These are phyloP conservation scores for Litoditis marina DNA, from an alignment of 2,888 invertebrate genomes.

Conservation along the genomic window DNA sequence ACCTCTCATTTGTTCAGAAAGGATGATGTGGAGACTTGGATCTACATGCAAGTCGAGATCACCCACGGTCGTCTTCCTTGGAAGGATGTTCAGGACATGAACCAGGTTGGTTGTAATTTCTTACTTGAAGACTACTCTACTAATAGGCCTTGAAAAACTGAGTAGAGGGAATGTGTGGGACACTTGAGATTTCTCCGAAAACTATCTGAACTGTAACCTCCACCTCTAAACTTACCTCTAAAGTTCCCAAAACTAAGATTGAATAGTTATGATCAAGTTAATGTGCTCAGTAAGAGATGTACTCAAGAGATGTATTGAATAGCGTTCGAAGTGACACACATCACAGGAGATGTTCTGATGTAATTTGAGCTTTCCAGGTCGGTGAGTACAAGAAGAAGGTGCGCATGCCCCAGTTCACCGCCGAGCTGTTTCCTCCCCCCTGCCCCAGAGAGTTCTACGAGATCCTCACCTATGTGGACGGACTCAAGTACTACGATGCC, in stretches of 20 bases:
- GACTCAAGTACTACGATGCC: conserved; percentile 53
- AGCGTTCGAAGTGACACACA: no score
- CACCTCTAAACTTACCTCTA: no score
- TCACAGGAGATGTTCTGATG: no score
- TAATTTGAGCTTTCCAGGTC: conserved; percentile 25
- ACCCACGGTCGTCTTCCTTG: conserved; percentile 43
- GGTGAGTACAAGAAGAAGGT: conserved; percentile 48
- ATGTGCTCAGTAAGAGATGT: no score
- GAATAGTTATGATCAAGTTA: no score
- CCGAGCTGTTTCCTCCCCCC: conserved; percentile 21
- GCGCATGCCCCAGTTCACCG: conserved; percentile 37
- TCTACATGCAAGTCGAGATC: conserved; percentile 44
- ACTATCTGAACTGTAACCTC: no score
- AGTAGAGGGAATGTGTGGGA: no score
- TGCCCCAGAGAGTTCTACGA: conserved; percentile 16
- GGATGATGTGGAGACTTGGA: conserved; percentile 44
- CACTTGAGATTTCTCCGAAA: no score
- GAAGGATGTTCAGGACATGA: conserved; percentile 47
- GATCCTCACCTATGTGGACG: conserved; percentile 28
- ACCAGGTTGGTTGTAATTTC: conserved; percentile 8
- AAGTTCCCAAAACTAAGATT: no score
- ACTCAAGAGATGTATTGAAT: no score
- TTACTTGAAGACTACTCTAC: not conserved
- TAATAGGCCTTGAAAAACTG: no score
- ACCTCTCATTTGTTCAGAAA: conserved; percentile 30